Conservation (phyloP, 2,888 invertebrate species). For the Brachylomia viminalis region DNA sequence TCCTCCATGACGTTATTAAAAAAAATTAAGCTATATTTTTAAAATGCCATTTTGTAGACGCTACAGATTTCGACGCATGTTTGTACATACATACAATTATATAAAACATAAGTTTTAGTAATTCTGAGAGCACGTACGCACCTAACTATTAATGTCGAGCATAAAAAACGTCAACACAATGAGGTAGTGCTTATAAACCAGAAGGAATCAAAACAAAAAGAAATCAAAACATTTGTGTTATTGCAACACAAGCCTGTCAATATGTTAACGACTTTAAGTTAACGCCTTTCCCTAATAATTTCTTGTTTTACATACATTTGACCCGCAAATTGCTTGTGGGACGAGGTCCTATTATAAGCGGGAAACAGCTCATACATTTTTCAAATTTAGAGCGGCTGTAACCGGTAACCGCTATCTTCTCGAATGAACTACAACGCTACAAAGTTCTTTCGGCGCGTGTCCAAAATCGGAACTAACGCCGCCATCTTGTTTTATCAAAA, state of each 20-base stretch:
- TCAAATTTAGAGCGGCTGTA: not conserved
- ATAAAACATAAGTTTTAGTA: conserved; percentile 17
- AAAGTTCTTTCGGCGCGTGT: not conserved
- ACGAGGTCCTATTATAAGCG: conserved; percentile 46
- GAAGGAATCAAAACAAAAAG: conserved; percentile 67
- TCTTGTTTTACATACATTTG: conserved; percentile 69
- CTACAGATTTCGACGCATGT: not conserved
- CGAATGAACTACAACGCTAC: not conserved
- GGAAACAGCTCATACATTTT: not conserved
- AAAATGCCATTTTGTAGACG: not conserved
- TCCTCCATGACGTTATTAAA: not conserved
- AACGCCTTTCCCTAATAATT: conserved; percentile 70
- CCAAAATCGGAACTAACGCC: not conserved
- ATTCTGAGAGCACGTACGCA: not conserved
- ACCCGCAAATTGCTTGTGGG: conserved; percentile 51
- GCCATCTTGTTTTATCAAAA: not conserved
- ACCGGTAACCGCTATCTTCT: not conserved
- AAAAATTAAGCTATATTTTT: not conserved
- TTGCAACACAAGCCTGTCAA: conserved; percentile 79
- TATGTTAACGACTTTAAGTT: conserved; percentile 70
- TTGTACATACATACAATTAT: not conserved
- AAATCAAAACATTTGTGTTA: conserved; percentile 72
- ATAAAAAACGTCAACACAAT: conserved; percentile 71
- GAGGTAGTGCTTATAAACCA: conserved; percentile 77
- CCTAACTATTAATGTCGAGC: conserved; percentile 43